phyloP scores from a whole-genome alignment of 2,888 invertebrate species.

The Cosmorhoe ocellata region DNA sequence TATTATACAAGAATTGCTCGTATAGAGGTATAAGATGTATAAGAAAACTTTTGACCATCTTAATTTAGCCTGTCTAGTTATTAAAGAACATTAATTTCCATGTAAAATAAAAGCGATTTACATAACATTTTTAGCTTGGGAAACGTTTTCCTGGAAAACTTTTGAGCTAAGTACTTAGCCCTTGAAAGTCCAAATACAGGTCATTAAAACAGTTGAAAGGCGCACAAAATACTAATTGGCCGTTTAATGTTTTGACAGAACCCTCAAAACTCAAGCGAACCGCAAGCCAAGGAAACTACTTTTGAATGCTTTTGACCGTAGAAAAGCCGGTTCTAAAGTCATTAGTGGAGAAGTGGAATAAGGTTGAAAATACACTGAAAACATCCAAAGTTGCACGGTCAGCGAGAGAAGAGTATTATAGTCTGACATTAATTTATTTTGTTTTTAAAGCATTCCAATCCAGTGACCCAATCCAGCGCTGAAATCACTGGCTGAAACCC shows the following conservation, averaged over 20 bases:
- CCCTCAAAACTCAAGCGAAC: neutral
- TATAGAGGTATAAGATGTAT: too few relatives aligned
- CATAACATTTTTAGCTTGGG: neutral
- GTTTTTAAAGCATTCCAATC: too few relatives aligned
- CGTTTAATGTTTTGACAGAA: slow-evolving; percentile 8
- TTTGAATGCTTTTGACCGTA: neutral
- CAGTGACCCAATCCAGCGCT: too few relatives aligned
- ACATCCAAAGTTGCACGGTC: too few relatives aligned
- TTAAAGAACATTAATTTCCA: neutral
- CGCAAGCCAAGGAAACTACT: slow-evolving; percentile 6
- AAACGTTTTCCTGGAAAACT: neutral
- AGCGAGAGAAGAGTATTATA: too few relatives aligned
- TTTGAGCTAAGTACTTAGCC: neutral
- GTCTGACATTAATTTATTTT: too few relatives aligned
- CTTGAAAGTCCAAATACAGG: neutral
- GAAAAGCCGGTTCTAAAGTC: neutral
- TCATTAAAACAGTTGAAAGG: slow-evolving; percentile 4
- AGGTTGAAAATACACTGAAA: too few relatives aligned
- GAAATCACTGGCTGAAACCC: too few relatives aligned
- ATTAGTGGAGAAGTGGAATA: too few relatives aligned
- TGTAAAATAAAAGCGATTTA: neutral
- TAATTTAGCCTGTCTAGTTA: neutral
- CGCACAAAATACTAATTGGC: slow-evolving; percentile 13
- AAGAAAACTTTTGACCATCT: too few relatives aligned
- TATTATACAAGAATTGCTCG: too few relatives aligned